A percentile compares a stretch with the other conserved stretches of the same genome.
phyloP scores from a whole-genome alignment of 2,888 invertebrate species.

The Agrypnus murinus region DNA sequence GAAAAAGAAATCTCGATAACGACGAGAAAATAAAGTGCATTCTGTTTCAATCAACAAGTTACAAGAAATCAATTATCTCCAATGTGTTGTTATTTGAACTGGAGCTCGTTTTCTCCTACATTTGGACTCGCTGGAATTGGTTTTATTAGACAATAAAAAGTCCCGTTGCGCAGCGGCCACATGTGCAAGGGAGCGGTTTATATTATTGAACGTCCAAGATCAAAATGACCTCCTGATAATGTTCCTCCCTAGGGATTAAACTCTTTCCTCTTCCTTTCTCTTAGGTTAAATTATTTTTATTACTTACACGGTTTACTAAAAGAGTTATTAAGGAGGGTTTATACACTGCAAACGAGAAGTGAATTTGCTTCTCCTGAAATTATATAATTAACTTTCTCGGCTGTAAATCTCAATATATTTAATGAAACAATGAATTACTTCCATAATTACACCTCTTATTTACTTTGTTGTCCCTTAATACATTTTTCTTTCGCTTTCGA shows the following conservation, averaged over 20 bases:
- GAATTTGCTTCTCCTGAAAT: constrained; percentile 12
- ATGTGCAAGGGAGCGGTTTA: constrained; percentile 30
- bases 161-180: constrained; percentile 11
- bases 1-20: neutral
- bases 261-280: neutral
- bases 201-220: constrained; percentile 31
- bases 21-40: constrained; percentile 13
- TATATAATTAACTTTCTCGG: constrained; percentile 9
- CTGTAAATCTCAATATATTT: constrained; percentile 10
- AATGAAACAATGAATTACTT: constrained; percentile 8
- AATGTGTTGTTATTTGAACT: constrained; percentile 14
- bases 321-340: constrained; percentile 16
- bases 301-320: constrained; percentile 13
- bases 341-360: constrained; percentile 21
- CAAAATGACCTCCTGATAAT: constrained; percentile 27
- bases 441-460: constrained; percentile 5
- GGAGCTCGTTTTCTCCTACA: constrained; percentile 11
- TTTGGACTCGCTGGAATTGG: constrained; percentile 6
- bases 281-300: constrained; percentile 9
- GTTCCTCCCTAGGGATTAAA: constrained; percentile 18
- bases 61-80: constrained; percentile 23
- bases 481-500: neutral
- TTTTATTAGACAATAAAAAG: constrained; percentile 32
- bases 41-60: constrained; percentile 31
- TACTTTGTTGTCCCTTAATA: neutral